These are phyloP conservation scores for Idaea straminata DNA, from an alignment of 2,888 invertebrate genomes.

Conservation along the genomic window DNA sequence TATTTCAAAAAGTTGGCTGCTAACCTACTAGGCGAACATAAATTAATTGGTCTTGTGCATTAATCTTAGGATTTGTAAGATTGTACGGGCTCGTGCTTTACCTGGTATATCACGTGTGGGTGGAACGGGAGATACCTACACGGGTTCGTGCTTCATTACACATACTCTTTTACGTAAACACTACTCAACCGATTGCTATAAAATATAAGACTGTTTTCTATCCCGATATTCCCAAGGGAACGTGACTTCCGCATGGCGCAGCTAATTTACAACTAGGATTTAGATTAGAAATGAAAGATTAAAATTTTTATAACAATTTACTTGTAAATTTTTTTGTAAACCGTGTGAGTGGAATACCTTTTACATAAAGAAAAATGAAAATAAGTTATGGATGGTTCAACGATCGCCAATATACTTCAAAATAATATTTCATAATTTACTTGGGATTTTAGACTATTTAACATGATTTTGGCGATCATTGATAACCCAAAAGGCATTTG, in stretches of 20 bases:
- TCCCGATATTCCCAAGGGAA: no score
- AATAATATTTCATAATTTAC: background rate
- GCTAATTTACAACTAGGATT: background rate
- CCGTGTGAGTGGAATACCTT: slow-evolving; percentile 14
- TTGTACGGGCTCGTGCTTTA: no score
- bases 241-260: background rate
- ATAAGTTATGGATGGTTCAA: slow-evolving; percentile 24
- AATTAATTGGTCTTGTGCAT: no score
- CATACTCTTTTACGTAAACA: no score
- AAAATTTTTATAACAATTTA: slow-evolving; percentile 19
- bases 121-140: no score
- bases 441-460: background rate
- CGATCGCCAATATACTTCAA: background rate
- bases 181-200: no score
- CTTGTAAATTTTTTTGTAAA: slow-evolving; percentile 20
- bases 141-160: no score
- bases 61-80: no score
- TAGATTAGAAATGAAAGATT: slow-evolving; percentile 1
- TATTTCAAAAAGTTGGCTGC: no score
- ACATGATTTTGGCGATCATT: background rate
- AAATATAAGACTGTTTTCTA: no score
- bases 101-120: no score
- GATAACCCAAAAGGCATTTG: slow-evolving; percentile 7
- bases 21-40: no score
- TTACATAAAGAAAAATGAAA: slow-evolving; percentile 21